Evolutionary conservation across 1,140 invertebrate genomes (phyloP).

Genomic region (Olivierus martensii): DNA sequence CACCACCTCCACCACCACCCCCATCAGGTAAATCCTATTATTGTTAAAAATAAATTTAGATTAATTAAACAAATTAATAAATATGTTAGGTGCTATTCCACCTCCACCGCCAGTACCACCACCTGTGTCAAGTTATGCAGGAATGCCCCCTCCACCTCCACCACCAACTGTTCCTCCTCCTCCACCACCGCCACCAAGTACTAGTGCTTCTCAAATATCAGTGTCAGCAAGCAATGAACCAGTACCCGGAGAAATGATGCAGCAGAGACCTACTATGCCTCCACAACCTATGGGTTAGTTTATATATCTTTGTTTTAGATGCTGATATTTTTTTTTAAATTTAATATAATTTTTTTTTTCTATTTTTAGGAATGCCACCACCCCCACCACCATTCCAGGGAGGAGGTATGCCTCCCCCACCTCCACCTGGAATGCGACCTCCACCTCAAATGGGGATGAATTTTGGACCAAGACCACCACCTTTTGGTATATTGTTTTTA

Average conservation of each 20-base stretch:
- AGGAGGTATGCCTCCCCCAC: conserved; percentile 25
- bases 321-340: not conserved
- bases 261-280: conserved; percentile 15
- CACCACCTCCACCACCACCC: conserved; percentile 20
- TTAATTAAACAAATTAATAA: not conserved
- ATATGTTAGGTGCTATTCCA: conserved; percentile 10
- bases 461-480: conserved; percentile 3
- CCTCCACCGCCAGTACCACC: conserved; percentile 16
- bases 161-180: conserved; percentile 6
- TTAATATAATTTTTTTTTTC: not conserved
- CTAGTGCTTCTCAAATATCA: conserved; percentile 1
- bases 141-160: conserved; percentile 18
- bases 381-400: conserved; percentile 22
- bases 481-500: not conserved
- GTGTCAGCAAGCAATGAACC: conserved; percentile 1
- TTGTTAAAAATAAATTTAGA: not conserved
- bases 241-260: conserved; percentile 6
- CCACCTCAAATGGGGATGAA: conserved; percentile 1
- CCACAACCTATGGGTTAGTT: conserved; percentile 16
- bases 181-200: conserved; percentile 6
- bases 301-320: not conserved
- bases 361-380: conserved; percentile 2
- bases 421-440: conserved; percentile 11
- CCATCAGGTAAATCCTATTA: conserved; percentile 5
- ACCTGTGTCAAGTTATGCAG: not conserved